Conservation (phyloP, 2,113 vertebrate species). For the Caracal caracal region DNA sequence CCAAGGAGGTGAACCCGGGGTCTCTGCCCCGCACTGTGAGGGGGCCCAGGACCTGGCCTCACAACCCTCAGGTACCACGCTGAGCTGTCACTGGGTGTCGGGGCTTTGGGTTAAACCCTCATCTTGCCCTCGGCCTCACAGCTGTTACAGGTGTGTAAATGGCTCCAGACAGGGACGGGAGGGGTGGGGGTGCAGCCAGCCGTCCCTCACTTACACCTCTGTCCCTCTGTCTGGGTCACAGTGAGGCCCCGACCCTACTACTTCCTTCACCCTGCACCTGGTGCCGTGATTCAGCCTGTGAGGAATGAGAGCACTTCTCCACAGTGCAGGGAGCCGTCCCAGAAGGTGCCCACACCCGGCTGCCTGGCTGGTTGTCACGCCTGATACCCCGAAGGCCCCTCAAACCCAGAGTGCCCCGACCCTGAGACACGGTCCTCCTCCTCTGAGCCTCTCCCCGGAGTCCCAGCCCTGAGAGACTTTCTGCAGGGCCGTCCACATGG, state of each 20-base stretch:
- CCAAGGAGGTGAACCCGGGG: background rate
- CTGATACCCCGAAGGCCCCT: background rate
- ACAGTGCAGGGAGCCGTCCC: background rate
- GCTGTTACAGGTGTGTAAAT: background rate
- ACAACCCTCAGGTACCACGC: background rate
- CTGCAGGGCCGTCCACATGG: background rate
- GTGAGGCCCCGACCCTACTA: background rate
- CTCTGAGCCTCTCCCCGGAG: background rate
- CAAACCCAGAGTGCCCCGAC: background rate
- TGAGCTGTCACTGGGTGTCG: background rate
- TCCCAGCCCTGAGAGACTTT: background rate
- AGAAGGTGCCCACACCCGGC: background rate
- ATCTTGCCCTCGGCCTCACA: background rate
- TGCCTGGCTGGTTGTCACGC: background rate
- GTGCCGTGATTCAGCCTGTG: background rate
- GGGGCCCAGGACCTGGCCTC: background rate
- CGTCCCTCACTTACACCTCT: background rate
- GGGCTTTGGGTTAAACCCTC: background rate
- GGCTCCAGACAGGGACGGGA: background rate
- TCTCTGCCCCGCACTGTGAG: background rate
- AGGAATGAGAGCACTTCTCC: background rate
- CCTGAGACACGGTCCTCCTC: accelerated
- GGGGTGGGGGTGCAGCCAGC: background rate
- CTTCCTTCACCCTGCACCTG: constrained; percentile 11
- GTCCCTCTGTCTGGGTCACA: background rate